These are phyloP conservation scores for Acipenser transmontanus DNA, from an alignment of 2,797 vertebrate species.

Conservation along the genomic window DNA sequence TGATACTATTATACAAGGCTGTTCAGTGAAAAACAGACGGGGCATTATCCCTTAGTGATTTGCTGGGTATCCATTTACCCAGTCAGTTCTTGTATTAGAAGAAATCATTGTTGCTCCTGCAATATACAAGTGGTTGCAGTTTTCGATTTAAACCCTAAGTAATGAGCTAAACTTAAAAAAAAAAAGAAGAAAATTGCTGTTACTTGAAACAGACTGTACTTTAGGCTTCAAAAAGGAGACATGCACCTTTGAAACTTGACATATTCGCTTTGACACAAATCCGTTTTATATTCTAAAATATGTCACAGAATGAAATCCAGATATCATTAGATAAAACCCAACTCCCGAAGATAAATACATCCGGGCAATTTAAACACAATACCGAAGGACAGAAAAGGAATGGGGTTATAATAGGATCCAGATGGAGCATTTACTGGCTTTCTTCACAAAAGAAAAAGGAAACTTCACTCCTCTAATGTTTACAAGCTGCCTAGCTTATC, in stretches of 20 bases:
- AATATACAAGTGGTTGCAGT: too few relatives aligned
- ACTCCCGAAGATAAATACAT: slow-evolving; percentile 8
- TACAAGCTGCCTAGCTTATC: neutral
- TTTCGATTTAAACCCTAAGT: too few relatives aligned
- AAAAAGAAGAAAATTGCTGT: too few relatives aligned
- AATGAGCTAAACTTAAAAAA: too few relatives aligned
- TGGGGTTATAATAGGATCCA: slow-evolving; percentile 3
- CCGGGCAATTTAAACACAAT: slow-evolving; percentile 1
- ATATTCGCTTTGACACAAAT: slow-evolving; percentile 13
- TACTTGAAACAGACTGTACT: neutral
- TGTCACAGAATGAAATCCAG: slow-evolving; percentile 15
- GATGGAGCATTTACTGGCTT: neutral
- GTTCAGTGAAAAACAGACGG: too few relatives aligned
- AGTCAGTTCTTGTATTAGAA: too few relatives aligned
- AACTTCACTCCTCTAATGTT: slow-evolving; percentile 8
- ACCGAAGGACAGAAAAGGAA: neutral
- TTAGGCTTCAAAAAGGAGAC: slow-evolving; percentile 1
- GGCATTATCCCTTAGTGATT: too few relatives aligned
- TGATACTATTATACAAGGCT: too few relatives aligned
- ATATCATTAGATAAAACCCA: slow-evolving; percentile 15
- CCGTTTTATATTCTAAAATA: slow-evolving; percentile 15
- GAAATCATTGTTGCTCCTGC: too few relatives aligned
- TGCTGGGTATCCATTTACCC: too few relatives aligned
- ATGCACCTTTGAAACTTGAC: neutral
- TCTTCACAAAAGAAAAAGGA: neutral